These are phyloP conservation scores for Drosophila nr. fundita DNA, from an alignment of 2,888 invertebrate species.

Conservation along the genomic window DNA sequence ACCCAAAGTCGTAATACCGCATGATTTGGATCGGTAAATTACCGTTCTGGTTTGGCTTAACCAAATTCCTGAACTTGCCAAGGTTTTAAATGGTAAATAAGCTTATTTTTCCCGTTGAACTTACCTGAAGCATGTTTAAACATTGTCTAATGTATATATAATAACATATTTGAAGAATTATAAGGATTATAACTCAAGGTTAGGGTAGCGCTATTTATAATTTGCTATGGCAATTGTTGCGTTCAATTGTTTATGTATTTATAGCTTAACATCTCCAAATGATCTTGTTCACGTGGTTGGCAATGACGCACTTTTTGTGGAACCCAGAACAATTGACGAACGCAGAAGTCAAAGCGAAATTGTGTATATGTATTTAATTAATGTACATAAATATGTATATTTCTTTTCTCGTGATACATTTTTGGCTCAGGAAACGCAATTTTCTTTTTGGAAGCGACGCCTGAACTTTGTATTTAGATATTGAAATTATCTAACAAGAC, in stretches of 20 bases:
- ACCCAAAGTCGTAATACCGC: constrained; percentile 40
- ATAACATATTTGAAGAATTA: background rate
- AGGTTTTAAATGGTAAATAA: constrained; percentile 21
- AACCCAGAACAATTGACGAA: constrained; percentile 49
- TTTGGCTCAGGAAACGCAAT: constrained; percentile 14
- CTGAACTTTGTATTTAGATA: constrained; percentile 11
- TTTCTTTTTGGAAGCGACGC: constrained; percentile 11
- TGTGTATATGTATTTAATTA: background rate
- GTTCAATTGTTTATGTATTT: constrained; percentile 19
- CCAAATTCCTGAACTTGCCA: constrained; percentile 40
- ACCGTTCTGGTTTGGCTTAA: constrained; percentile 14
- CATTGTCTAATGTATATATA: background rate
- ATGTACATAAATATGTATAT: constrained; percentile 13
- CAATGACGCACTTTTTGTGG: constrained; percentile 44
- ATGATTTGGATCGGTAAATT: constrained; percentile 51
- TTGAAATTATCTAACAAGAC: constrained; percentile 29
- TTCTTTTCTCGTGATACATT: constrained; percentile 4
- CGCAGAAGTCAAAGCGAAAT: constrained; percentile 14
- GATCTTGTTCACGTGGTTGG: constrained; percentile 33
- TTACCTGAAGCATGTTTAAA: background rate
- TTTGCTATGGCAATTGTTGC: constrained; percentile 14
- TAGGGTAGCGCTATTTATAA: constrained; percentile 41
- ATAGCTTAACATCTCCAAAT: constrained; percentile 22
- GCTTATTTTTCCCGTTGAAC: constrained; percentile 12
- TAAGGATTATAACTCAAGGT: constrained; percentile 24